phyloP scores from a whole-genome alignment of 2,113 vertebrate genomes.

The Saccopteryx bilineata region DNA sequence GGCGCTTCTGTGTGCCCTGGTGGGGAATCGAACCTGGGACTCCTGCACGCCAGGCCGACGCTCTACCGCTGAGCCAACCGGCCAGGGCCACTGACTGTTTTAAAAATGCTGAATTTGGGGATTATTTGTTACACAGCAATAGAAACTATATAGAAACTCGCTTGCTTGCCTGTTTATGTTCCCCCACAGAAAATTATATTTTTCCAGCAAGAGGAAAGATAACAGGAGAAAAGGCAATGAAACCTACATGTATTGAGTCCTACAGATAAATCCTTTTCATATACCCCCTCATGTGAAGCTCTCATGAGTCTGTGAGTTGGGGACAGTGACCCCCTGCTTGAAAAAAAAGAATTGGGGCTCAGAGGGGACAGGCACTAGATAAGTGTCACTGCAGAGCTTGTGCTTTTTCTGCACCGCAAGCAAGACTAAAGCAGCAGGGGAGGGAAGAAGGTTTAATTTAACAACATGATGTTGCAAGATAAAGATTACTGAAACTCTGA shows the following conservation, averaged over 20 bases:
- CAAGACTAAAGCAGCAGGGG: neutral
- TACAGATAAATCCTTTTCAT: neutral
- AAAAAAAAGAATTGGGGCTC: neutral
- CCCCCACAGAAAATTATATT: neutral
- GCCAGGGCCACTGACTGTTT: neutral
- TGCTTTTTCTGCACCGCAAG: neutral
- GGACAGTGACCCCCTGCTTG: neutral
- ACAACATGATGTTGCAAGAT: neutral
- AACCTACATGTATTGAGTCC: neutral
- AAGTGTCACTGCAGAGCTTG: neutral
- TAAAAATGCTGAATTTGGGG: neutral
- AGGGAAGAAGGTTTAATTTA: neutral
- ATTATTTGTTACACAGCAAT: neutral
- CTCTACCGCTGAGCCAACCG: too few relatives aligned
- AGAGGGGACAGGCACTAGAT: neutral
- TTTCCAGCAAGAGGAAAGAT: neutral
- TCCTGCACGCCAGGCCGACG: too few relatives aligned
- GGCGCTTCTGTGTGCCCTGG: too few relatives aligned
- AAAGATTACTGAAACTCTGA: neutral
- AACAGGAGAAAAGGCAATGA: constrained; percentile 1
- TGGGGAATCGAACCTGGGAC: too few relatives aligned
- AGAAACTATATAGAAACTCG: neutral
- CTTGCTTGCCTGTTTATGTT: neutral
- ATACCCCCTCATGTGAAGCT: neutral
- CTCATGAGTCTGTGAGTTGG: neutral